phyloP scores from a whole-genome alignment of 1,140 invertebrate species.

The Acromyrmex echinatior region DNA sequence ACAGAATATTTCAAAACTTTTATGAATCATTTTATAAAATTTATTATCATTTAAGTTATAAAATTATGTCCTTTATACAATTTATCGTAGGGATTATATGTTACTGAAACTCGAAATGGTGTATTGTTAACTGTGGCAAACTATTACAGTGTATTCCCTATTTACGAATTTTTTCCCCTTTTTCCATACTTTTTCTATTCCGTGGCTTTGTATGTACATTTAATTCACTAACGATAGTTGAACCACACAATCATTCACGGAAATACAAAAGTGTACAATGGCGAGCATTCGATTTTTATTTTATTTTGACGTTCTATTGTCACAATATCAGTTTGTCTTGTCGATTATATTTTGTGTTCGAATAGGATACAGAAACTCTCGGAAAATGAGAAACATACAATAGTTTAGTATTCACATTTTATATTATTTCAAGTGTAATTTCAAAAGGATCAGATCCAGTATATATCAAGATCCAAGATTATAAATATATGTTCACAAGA shows the following conservation, averaged over 20 bases:
- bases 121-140: background rate
- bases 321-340: constrained; percentile 43
- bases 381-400: constrained; percentile 10
- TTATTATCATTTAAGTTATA: background rate
- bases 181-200: background rate
- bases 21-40: background rate
- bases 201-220: background rate
- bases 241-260: constrained; percentile 27
- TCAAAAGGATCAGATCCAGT: background rate
- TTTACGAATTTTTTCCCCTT: background rate
- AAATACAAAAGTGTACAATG: constrained; percentile 32
- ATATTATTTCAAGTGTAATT: background rate
- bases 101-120: background rate
- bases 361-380: background rate
- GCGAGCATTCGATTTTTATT: constrained; percentile 11
- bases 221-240: constrained; percentile 40
- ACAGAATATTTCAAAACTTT: background rate
- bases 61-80: background rate
- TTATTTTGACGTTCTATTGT: constrained; percentile 38
- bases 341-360: constrained; percentile 20
- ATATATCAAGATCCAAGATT: background rate
- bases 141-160: background rate
- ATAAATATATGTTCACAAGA: background rate
- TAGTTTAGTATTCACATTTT: constrained; percentile 7
- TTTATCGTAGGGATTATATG: background rate